A percentile compares a stretch with the other conserved stretches of the same genome.
These are phyloP conservation scores for Allobates femoralis DNA, from an alignment of 2,797 vertebrate species.

Conservation along the genomic window DNA sequence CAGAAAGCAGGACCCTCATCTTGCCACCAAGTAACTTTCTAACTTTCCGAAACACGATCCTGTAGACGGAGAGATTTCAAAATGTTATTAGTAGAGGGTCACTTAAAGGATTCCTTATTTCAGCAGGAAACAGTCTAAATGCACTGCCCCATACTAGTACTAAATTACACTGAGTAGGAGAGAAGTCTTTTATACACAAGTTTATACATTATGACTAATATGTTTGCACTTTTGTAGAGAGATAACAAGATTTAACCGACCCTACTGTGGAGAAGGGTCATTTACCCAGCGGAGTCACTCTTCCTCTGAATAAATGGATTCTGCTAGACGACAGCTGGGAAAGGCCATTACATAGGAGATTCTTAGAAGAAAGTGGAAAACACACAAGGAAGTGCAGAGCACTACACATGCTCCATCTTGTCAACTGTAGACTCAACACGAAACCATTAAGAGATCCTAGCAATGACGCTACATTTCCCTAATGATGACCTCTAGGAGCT, in stretches of 20 bases:
- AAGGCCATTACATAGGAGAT: neutral
- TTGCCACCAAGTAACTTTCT: constrained; percentile 88
- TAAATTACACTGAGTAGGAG: neutral
- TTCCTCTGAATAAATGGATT: neutral
- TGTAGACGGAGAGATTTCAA: constrained; percentile 56
- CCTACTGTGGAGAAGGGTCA: constrained; percentile 25
- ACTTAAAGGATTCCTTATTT: neutral
- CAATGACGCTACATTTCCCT: constrained; percentile 7
- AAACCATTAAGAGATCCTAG: neutral
- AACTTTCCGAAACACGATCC: constrained; percentile 90
- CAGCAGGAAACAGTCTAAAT: no score
- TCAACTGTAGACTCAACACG: constrained; percentile 16
- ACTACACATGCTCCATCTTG: neutral
- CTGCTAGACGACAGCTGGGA: constrained; percentile 12
- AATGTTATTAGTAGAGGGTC: neutral
- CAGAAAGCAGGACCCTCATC: constrained; percentile 86
- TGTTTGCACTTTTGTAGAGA: neutral
- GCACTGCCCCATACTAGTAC: neutral
- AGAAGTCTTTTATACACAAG: neutral
- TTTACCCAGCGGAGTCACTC: neutral
- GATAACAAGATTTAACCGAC: neutral
- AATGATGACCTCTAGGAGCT: neutral
- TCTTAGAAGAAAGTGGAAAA: constrained; percentile 20
- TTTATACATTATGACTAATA: neutral
- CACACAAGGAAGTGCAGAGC: neutral